These are phyloP conservation scores for Euzetes globulus DNA, from an alignment of 2,888 invertebrate species.

Conservation along the genomic window DNA sequence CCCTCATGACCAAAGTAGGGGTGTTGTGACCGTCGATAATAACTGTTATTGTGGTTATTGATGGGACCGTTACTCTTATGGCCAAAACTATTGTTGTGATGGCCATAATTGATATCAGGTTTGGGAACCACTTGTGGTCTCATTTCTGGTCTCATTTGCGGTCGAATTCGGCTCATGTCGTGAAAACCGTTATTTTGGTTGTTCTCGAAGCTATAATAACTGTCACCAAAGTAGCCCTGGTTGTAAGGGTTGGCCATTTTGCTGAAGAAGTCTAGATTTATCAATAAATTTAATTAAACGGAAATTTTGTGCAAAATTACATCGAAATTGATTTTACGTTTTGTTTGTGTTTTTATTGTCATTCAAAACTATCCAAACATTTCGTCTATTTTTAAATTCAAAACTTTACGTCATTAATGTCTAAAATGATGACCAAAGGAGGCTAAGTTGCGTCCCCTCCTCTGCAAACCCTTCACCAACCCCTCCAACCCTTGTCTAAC, in stretches of 20 bases:
- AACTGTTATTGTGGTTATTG: background rate
- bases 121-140: background rate
- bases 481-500: too few species aligned
- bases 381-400: too few species aligned
- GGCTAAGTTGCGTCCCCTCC: too few species aligned
- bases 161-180: background rate
- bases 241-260: background rate
- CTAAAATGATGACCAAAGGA: too few species aligned
- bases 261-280: background rate
- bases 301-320: background rate
- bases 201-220: background rate
- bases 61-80: background rate
- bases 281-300: background rate
- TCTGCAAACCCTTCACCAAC: too few species aligned
- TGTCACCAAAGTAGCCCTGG: background rate
- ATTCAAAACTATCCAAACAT: too few species aligned
- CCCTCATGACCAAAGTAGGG: background rate
- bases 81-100: background rate
- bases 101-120: background rate
- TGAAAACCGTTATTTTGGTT: background rate
- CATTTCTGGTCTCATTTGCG: background rate
- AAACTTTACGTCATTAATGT: too few species aligned
- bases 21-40: background rate
- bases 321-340: background rate
- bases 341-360: too few species aligned